Evolutionary conservation across 2,113 vertebrate species (phyloP).

Genomic region (Megaptera novaeangliae): DNA sequence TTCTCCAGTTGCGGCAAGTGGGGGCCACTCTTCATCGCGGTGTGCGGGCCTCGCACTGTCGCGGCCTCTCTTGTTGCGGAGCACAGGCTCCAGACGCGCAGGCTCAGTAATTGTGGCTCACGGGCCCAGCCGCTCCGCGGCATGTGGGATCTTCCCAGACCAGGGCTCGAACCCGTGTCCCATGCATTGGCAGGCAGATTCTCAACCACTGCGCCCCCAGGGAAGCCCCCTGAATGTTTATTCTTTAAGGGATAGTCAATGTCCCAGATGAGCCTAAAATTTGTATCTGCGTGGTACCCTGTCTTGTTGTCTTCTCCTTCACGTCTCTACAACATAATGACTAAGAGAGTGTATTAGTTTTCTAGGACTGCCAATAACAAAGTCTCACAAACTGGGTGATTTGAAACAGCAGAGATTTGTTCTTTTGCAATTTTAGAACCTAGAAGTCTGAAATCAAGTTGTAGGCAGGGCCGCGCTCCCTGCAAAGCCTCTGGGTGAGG

Average conservation of each 20-base stretch:
- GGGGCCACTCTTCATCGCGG: no score
- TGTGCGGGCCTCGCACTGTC: no score
- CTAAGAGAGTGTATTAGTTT: not conserved
- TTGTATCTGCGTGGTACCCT: not conserved
- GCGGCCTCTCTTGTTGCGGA: no score
- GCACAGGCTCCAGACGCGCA: no score
- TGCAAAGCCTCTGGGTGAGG: not conserved
- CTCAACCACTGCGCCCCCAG: no score
- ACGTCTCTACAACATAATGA: not conserved
- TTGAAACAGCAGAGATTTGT: not conserved
- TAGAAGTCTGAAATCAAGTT: not conserved
- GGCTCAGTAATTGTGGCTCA: no score
- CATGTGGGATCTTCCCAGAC: no score
- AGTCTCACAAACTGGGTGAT: not conserved
- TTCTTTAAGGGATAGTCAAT: not conserved
- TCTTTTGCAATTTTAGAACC: not conserved
- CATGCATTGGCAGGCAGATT: no score
- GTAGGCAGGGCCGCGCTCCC: not conserved
- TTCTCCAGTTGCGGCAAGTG: no score
- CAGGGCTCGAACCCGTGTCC: no score
- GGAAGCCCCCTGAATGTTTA: not conserved
- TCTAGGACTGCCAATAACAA: not conserved
- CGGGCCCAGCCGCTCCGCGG: no score
- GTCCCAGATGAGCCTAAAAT: not conserved
- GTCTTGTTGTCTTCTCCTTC: not conserved